Base-by-base conservation (phyloP, 2,888 invertebrate genomes). In the Acholoe squamosa region DNA sequence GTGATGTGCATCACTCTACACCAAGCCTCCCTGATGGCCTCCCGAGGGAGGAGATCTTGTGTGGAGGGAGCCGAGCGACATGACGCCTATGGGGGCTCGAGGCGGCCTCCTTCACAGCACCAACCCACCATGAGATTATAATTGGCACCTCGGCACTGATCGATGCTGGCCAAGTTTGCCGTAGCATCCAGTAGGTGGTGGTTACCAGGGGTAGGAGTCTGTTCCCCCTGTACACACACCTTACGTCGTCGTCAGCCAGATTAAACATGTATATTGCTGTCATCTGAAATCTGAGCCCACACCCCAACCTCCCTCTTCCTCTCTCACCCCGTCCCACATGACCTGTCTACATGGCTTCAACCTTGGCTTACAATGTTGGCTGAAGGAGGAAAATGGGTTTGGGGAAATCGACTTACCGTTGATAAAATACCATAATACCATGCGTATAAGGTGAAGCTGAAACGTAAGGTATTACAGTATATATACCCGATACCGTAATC, bases 91-190 rank as follows among this genome's bases (percentile, higher is more conserved):
- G 19, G 43, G 34, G 80, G 80, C 80, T 43, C 33, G 22, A 80
- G 80, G 80, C 33, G 25, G 33, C 80, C 43, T 22, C 80, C 80
- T 28, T 71, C 28, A n/a, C 71, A 71, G 71, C 28, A 16, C 31
- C 12, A 25, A 25, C 71, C 71, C 12, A 25, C 71, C 71, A 28
- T 34, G 22, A 43, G 34, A 43, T 80, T 80, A 80, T 80, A 80
- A 80, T 80, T 80, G 80, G 80, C 80, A 33, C 80, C 80, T 80
- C 43, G 5, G 34, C 33, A 16, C 34, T 80, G 80, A 80, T 80
- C 80, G 80, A 80, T 80, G 80, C 80, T 80, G 80, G 80, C 80
- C 14, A 80, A 80, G 80, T 80, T 80, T 80, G 80, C 25, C 80
- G 19, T 80, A 80, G 80, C 80, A 25, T 43, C 43, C 34, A 43